Percentiles rank a stretch among this genome's conserved stretches.
Evolutionary conservation across 1,140 invertebrate species (phyloP).

Genomic region (Neelides sp.): DNA sequence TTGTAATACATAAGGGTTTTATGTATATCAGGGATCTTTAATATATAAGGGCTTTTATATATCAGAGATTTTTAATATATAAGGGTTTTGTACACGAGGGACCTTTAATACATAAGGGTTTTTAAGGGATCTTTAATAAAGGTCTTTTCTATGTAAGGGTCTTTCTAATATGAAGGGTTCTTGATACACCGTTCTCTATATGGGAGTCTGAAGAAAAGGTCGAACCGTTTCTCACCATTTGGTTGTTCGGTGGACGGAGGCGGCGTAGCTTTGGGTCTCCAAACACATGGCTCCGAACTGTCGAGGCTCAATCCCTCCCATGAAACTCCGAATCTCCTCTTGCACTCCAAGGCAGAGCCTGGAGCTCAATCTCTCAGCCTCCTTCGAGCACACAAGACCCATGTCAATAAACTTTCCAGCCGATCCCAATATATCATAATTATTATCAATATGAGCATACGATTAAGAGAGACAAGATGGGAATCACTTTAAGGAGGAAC

Average conservation of each 20-base stretch:
- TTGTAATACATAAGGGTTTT: too few relatives aligned
- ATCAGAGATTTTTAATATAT: too few relatives aligned
- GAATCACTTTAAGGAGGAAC: slow-evolving; percentile 11
- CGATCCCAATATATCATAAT: neutral
- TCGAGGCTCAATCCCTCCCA: slow-evolving; percentile 9
- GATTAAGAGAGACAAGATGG: too few relatives aligned
- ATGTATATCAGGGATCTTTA: too few relatives aligned
- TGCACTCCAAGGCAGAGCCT: slow-evolving; percentile 21
- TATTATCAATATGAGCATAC: too few relatives aligned
- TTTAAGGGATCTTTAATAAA: neutral
- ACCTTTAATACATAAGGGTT: neutral
- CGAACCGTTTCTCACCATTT: slow-evolving; percentile 28
- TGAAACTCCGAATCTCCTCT: slow-evolving; percentile 14
- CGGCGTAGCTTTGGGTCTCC: slow-evolving; percentile 21
- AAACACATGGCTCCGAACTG: slow-evolving; percentile 26
- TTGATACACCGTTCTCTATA: too few relatives aligned
- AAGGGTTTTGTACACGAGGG: too few relatives aligned
- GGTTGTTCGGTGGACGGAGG: slow-evolving; percentile 3
- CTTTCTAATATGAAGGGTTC: too few relatives aligned
- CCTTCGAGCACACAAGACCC: neutral
- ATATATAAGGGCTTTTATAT: too few relatives aligned
- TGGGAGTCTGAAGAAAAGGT: too few relatives aligned
- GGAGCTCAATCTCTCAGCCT: neutral
- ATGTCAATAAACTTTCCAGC: neutral
- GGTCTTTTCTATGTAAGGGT: too few relatives aligned